A percentile compares a stretch with the other conserved stretches of the same genome.
Evolutionary conservation across 2,888 invertebrate species (phyloP).

Genomic region (Tenodera sinensis): DNA sequence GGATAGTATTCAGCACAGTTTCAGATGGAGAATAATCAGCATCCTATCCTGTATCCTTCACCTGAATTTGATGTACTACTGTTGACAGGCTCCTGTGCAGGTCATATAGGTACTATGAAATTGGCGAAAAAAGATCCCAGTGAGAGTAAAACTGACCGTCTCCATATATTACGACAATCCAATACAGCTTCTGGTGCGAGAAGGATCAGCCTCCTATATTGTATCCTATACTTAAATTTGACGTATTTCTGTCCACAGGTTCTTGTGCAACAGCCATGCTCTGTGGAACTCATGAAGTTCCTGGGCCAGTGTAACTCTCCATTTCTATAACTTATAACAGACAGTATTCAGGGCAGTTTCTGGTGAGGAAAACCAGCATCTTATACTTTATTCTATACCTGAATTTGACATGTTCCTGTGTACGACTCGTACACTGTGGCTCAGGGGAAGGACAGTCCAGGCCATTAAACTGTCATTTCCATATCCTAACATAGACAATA

Average conservation of each 20-base stretch:
- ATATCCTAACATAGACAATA: constrained; percentile 43
- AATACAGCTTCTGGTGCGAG: constrained; percentile 39
- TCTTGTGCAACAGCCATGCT: constrained; percentile 52
- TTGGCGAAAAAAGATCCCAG: constrained; percentile 18
- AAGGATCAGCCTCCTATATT: constrained; percentile 37
- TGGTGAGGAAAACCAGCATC: constrained; percentile 40
- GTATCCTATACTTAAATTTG: too few species aligned
- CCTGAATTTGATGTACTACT: too few species aligned
- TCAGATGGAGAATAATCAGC: too few species aligned
- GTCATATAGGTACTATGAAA: constrained; percentile 48
- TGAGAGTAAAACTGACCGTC: constrained; percentile 20
- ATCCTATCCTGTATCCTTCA: too few species aligned
- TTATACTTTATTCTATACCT: too few species aligned
- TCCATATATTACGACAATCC: constrained; percentile 41
- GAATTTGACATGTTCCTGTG: constrained; percentile 42
- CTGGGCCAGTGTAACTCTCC: constrained; percentile 16
- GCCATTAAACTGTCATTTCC: constrained; percentile 22
- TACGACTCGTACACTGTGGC: constrained; percentile 49
- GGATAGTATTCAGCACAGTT: too few species aligned
- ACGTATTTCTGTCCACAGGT: constrained; percentile 35
- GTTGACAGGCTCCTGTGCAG: constrained; percentile 46
- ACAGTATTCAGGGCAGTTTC: constrained; percentile 43
- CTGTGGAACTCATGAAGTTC: constrained; percentile 35
- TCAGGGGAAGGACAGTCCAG: constrained; percentile 13
- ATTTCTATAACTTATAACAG: constrained; percentile 37